Evolutionary conservation across 1,140 invertebrate genomes (phyloP), one percentile per base, ranked within the genome.

Genomic region (Oncopodura yosiiana): DNA sequence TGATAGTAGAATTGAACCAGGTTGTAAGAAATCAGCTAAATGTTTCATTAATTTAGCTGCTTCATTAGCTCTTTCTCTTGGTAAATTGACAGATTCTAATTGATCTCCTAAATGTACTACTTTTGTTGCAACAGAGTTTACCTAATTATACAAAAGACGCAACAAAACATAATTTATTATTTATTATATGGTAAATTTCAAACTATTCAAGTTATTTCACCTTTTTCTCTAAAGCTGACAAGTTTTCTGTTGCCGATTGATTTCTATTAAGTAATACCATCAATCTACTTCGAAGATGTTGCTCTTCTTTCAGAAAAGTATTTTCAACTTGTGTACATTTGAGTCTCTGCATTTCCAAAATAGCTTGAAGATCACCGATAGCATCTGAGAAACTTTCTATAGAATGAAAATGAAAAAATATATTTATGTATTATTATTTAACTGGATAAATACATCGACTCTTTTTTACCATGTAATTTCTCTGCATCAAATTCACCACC

Each of bases 51-150:
- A 70, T 66, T 88, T 87, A 67, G 94, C 84, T 4, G 94, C 94
- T 69, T 98, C 94, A 5, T 91, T 90, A 8, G 93, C 90, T 63
- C 94, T 75, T 43, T 91, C 83, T 65, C 94, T 74, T 1, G 94
- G 94, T 0, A 86, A 91, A 72, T 98, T 93, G 0, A 97, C 92
- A 66, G 88, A 94, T 70, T 97, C 94, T 24, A 99, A 72, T 67
- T 98, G 94, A 71, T 98, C 94, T 1, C 94, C 94, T 14, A 99
- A 77, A 75, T 98, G 93, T 44, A 98, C 81, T 16, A 98, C 94
- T 74, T 96, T 94, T 0, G 92, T 94, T 0, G 94, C 94, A 41
- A 98, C 94, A 65, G 85, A 84, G 67, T 95, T 96, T 61, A 99
- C 68, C 93, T 83, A 66, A n/a, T n/a, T n/a, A n/a, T n/a, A n/a